Percentiles rank a stretch among this genome's conserved stretches.
phyloP scores from a whole-genome alignment of 2,113 vertebrate genomes.

The Poecile atricapillus region DNA sequence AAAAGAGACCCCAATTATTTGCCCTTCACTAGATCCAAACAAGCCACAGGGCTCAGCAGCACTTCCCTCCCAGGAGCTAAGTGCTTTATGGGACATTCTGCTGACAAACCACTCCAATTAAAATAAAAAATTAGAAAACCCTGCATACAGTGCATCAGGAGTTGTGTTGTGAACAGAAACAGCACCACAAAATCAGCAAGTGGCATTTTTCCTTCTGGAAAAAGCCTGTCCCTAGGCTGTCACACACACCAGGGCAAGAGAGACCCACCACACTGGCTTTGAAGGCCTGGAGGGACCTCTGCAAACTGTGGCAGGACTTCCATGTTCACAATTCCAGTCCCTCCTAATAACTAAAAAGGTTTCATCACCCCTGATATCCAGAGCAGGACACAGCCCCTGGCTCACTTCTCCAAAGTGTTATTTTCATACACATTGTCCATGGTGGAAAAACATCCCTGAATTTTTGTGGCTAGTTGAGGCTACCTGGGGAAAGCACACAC shows the following conservation, averaged over 20 bases:
- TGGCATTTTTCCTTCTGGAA: background rate
- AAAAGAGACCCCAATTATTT: background rate
- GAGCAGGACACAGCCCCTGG: background rate
- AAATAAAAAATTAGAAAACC: background rate
- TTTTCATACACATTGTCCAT: background rate
- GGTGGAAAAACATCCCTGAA: background rate
- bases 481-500: background rate
- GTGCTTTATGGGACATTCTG: background rate
- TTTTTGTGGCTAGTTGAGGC: background rate
- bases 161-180: background rate
- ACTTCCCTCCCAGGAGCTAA: background rate
- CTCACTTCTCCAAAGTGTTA: fast-evolving
- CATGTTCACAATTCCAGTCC: background rate
- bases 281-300: background rate
- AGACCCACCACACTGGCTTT: background rate
- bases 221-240: background rate
- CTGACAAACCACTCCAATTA: background rate
- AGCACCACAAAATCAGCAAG: background rate
- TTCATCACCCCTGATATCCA: background rate
- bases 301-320: background rate
- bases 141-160: background rate
- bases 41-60: background rate
- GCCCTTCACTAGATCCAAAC: background rate
- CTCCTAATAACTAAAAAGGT: background rate
- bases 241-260: background rate